A percentile compares a stretch with the other conserved stretches of the same genome.
Conservation (phyloP, 2,113 vertebrate species). For the Malaclemys terrapin region DNA sequence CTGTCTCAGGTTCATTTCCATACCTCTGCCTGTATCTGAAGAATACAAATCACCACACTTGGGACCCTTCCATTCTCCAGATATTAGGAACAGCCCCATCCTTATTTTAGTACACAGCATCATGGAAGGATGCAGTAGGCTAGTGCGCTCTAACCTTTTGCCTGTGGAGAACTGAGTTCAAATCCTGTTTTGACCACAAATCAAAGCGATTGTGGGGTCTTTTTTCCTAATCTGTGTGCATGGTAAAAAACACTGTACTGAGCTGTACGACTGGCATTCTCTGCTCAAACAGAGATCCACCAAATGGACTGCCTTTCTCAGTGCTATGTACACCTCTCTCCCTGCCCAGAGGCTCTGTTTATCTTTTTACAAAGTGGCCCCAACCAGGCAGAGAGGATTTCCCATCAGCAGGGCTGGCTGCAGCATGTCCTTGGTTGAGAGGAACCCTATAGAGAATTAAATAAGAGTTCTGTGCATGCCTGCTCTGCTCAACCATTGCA, state of each 20-base stretch:
- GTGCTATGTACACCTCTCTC: neutral
- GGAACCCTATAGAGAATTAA: too few species aligned
- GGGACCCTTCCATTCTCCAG: neutral
- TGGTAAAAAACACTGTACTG: neutral
- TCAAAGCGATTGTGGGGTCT: neutral
- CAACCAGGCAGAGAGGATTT: neutral
- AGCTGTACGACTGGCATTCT: neutral
- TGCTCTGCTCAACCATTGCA: neutral
- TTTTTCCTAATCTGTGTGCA: neutral
- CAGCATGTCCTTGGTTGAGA: too few species aligned
- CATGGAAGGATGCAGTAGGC: neutral
- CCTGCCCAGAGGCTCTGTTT: neutral
- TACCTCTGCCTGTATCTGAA: neutral
- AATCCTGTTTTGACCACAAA: neutral
- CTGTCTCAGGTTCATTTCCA: neutral
- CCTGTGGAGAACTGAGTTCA: neutral
- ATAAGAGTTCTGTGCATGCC: neutral
- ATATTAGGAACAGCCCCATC: neutral
- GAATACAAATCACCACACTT: neutral
- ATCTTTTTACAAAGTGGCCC: neutral
- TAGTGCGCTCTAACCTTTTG: too few species aligned
- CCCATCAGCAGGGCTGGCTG: neutral
- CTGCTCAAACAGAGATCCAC: neutral
- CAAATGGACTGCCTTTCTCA: neutral
- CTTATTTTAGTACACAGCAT: accelerated